Base-by-base conservation (phyloP, 1,140 invertebrate genomes). In the Anagrus nilaparvatae region DNA sequence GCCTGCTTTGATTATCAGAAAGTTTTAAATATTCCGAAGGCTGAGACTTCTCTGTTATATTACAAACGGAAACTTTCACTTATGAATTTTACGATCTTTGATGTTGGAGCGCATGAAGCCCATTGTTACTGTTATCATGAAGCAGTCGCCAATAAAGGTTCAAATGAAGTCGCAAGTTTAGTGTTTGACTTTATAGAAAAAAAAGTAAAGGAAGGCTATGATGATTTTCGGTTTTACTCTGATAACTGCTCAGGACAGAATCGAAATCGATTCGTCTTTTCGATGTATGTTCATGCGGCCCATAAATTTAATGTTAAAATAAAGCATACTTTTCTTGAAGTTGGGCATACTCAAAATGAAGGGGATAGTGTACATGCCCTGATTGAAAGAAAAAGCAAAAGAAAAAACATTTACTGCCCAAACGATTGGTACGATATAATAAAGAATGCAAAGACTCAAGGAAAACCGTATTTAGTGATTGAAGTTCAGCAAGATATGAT, bases 1-100 rank as follows among this genome's bases (percentile, higher is more conserved):
- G 52, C 50, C 14, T 50, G 48, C 40, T 59, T 55, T 48, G 58
- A 59, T 48, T 40, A 58, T 23, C 51, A 60, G 39, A 53, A 55
- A 50, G 47, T 58, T 10, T 44, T 60, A 24, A 5, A 37, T 7
- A 49, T 39, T 46, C 54, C 57, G 30, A 48, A 46, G 33, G 49
- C 48, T 13, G 46, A 58, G 24, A 34, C 55, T 3, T 53, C 50
- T 17, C 35, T 42, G 10, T 56, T 59, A 38, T 60, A 59, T 38
- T 60, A 60, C 43, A 57, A 53, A 43, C 27, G 51, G 19, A 49
- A 48, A 46, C 44, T 59, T 8, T 29, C 49, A 24, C 34, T 57
- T 16, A 56, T 53, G 35, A 61, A 61, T 49, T 60, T 55, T 44
- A 55, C 49, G 10, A 34, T 51, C 27, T 58, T 47, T 44, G 45